Evolutionary conservation across 2,113 vertebrate species (phyloP).

Genomic region (Leptodactylus fuscus): DNA sequence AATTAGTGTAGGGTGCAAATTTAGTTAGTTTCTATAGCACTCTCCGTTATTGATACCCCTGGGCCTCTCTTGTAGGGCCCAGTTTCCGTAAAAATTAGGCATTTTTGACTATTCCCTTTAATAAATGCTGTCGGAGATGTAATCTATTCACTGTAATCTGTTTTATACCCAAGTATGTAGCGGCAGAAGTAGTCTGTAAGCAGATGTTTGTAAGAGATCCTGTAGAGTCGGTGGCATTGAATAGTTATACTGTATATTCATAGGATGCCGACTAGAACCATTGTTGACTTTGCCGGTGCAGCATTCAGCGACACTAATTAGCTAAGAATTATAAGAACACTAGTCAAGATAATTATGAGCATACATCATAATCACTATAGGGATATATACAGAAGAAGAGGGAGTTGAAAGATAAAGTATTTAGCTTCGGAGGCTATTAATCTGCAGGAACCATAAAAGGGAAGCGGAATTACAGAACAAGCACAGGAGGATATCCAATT

Average conservation of each 20-base stretch:
- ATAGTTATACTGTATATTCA: conserved; percentile 21
- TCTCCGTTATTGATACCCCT: neutral
- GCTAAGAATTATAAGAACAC: conserved; percentile 56
- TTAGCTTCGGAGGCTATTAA: conserved; percentile 48
- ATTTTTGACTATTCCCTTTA: neutral
- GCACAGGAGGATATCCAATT: conserved; percentile 15
- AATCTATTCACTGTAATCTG: neutral
- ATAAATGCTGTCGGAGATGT: neutral
- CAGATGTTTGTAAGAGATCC: conserved; percentile 14
- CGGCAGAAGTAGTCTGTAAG: neutral
- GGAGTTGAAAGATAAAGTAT: conserved; percentile 53
- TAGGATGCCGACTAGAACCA: conserved; percentile 15
- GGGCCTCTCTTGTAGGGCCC: neutral
- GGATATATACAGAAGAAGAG: conserved; percentile 47
- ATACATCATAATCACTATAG: conserved; percentile 55
- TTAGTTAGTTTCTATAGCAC: neutral
- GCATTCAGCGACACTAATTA: conserved; percentile 50
- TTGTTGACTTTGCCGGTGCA: conserved; percentile 45
- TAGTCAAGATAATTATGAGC: conserved; percentile 56
- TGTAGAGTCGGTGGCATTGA: conserved; percentile 1
- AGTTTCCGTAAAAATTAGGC: neutral
- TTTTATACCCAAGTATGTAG: neutral
- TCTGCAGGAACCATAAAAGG: conserved; percentile 45
- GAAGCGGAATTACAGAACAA: conserved; percentile 26
- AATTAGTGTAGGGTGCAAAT: too few relatives aligned